Percentiles rank a stretch among this genome's conserved stretches.
phyloP scores from a whole-genome alignment of 2,888 invertebrate genomes.

The Cetonia aurata region DNA sequence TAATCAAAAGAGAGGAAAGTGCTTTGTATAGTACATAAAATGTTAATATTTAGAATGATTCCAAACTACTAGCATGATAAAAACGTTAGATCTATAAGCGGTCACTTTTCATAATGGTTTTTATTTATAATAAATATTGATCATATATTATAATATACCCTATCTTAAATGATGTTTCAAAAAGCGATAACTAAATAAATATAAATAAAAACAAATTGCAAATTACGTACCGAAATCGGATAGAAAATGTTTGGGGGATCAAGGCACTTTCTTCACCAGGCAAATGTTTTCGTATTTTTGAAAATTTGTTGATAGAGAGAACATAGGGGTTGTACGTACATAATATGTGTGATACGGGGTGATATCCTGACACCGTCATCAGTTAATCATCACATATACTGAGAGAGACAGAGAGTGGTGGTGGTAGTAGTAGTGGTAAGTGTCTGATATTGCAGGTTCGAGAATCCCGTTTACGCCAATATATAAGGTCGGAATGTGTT shows the following conservation, averaged over 20 bases:
- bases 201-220: constrained; percentile 3
- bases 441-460: constrained; percentile 41
- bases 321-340: constrained; percentile 51
- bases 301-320: constrained; percentile 1
- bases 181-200: constrained; percentile 1
- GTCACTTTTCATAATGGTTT: background rate
- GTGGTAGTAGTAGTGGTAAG: constrained; percentile 1
- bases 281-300: background rate
- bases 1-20: constrained; percentile 42
- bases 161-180: background rate
- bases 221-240: constrained; percentile 29
- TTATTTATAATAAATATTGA: background rate
- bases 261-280: constrained; percentile 53
- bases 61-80: constrained; percentile 1
- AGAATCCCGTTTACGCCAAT: constrained; percentile 47
- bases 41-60: background rate
- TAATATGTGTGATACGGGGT: constrained; percentile 44
- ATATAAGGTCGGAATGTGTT: constrained; percentile 52
- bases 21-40: constrained; percentile 39
- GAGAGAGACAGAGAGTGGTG: constrained; percentile 8
- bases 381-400: constrained; percentile 35
- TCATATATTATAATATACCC: background rate
- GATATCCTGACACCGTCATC: constrained; percentile 43
- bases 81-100: background rate
- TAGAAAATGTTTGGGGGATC: constrained; percentile 31